Percentiles rank a stretch among this genome's conserved stretches.
phyloP scores from a whole-genome alignment of 2,113 vertebrate species.

The Pteropus alecto region DNA sequence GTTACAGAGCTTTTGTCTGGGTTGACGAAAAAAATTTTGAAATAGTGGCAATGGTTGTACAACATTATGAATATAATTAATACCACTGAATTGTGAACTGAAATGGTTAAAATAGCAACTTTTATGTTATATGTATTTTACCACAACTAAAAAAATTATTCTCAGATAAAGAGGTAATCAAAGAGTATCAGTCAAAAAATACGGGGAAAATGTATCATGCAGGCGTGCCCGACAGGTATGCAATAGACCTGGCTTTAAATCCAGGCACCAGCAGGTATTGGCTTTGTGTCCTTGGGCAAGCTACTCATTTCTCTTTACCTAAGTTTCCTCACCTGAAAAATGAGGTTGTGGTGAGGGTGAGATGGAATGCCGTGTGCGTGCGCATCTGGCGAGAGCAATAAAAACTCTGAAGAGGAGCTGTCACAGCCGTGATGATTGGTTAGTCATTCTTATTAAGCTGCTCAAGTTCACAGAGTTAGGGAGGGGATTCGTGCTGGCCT shows the following conservation, averaged over 20 bases:
- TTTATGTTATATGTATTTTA: neutral
- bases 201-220: neutral
- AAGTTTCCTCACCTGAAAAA: neutral
- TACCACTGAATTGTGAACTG: neutral
- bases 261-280: neutral
- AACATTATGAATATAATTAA: neutral
- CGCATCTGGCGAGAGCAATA: neutral
- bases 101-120: neutral
- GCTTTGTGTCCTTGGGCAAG: neutral
- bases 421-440: fast-evolving
- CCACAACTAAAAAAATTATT: neutral
- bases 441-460: neutral
- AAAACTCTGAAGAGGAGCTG: neutral
- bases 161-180: neutral
- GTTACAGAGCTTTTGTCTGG: neutral
- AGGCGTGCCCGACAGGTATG: neutral
- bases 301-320: neutral
- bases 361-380: neutral
- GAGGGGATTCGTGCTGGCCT: neutral
- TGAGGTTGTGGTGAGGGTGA: neutral
- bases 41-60: neutral
- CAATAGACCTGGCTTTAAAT: neutral
- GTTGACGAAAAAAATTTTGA: neutral
- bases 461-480: neutral
- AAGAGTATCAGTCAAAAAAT: neutral